Base-by-base conservation (phyloP, 2,113 vertebrate genomes). In the Mesitornis unicolor region DNA sequence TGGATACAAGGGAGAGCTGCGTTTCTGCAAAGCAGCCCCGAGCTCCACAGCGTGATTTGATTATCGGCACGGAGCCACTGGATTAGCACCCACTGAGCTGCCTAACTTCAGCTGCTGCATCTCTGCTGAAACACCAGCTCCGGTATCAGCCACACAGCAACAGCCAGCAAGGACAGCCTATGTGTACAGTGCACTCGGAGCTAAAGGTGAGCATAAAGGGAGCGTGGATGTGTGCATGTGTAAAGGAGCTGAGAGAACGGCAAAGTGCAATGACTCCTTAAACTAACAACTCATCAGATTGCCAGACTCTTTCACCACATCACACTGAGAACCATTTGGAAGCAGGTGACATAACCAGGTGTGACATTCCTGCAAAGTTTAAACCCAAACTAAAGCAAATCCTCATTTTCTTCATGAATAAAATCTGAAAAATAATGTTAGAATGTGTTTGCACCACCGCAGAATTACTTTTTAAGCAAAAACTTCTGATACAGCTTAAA, bases 91-190 rank as follows among this genome's bases (percentile, higher is more conserved):
- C 5, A 10, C 67, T 53, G 88, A 71, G 56, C 29, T 75, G 81
- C 68, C 3, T 61, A 89, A 91, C 80, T 25, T 14, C 53, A 93
- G 73, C 84, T 89, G 89, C 84, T 84, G 48, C 59, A 40, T 56
- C 69, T 64, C 64, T 0, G 0, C 65, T 57, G 84, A 63, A 86
- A 84, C 59, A 77, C 28, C 40, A 68, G 61, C 63, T 83, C 82
- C 3, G 2, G 6, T 25, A 74, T 57, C 80, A 61, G 59, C 21
- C 63, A n/a, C 67, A 48, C 11, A n/a, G 36, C 36, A 10, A 51
- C 48, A 5, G 2, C 11, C 0, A 0, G 1, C 76, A 82, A 1
- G 3, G 10, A 20, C 14, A 31, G 5, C 9, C 43, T 29, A 35
- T 22, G 6, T 1, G 11, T 16, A 3, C 25, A 26, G 3, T 6